A percentile compares a stretch with the other conserved stretches of the same genome.
phyloP scores from a whole-genome alignment of 2,888 invertebrate species.

The Cheilosia pagana region DNA sequence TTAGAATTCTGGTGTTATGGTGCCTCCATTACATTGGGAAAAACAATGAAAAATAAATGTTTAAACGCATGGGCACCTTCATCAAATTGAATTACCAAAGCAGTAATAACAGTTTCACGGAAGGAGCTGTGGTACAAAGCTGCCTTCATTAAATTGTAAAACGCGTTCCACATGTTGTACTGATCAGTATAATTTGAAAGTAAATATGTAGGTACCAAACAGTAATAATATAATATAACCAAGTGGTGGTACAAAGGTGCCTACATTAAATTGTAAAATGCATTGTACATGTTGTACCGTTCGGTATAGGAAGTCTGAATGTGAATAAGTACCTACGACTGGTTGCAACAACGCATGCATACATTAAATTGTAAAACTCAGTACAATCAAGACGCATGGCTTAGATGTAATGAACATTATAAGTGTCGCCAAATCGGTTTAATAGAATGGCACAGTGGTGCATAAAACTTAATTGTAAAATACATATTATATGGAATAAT shows the following conservation, averaged over 20 bases:
- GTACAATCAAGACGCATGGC: too few species aligned
- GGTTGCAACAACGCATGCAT: background rate
- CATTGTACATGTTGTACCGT: background rate
- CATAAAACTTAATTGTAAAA: too few species aligned
- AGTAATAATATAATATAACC: too few species aligned
- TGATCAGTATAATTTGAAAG: background rate
- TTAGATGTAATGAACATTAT: too few species aligned
- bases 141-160: constrained; percentile 23
- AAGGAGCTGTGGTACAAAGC: constrained; percentile 6
- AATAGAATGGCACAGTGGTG: background rate
- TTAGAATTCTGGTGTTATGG: background rate
- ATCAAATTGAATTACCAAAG: background rate
- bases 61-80: background rate
- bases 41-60: background rate
- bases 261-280: constrained; percentile 29
- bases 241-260: constrained; percentile 15
- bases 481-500: too few species aligned
- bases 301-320: background rate
- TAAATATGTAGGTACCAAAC: background rate
- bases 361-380: constrained; percentile 5
- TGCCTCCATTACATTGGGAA: constrained; percentile 13
- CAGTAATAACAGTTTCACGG: background rate
- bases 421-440: background rate
- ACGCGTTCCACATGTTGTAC: background rate
- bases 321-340: background rate